Conservation (phyloP, 2,113 vertebrate genomes). For the Stomatorhinus ivindoensis region DNA sequence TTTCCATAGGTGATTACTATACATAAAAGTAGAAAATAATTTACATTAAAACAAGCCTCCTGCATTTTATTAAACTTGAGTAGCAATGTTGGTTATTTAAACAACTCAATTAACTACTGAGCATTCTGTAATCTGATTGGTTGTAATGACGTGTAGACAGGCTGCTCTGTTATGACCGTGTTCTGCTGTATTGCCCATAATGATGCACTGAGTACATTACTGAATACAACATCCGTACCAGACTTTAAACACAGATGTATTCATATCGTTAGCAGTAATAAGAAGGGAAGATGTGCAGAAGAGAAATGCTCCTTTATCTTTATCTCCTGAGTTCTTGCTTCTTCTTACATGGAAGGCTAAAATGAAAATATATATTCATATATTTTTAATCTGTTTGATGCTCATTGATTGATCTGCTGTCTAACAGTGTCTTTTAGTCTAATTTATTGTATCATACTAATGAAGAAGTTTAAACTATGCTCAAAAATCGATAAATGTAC, state of each 20-base stretch:
- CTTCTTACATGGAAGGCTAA: not conserved
- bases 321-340: not conserved
- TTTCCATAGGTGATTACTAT: not conserved
- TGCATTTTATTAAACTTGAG: not conserved
- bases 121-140: constrained; percentile 1
- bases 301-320: not conserved
- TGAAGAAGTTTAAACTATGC: not conserved
- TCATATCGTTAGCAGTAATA: not conserved
- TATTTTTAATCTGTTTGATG: not conserved
- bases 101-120: not conserved
- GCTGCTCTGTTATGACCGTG: not conserved
- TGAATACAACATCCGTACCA: not conserved
- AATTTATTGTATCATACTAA: not conserved
- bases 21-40: not conserved
- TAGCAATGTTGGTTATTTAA: not conserved
- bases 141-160: not conserved
- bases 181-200: not conserved
- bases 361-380: not conserved
- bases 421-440: not conserved
- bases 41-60: not conserved
- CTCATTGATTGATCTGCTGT: not conserved
- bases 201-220: not conserved
- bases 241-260: not conserved
- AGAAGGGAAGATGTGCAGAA: not conserved
- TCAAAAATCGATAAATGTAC: not conserved